phyloP scores from a whole-genome alignment of 1,140 invertebrate genomes.

The Gryon sp. region DNA sequence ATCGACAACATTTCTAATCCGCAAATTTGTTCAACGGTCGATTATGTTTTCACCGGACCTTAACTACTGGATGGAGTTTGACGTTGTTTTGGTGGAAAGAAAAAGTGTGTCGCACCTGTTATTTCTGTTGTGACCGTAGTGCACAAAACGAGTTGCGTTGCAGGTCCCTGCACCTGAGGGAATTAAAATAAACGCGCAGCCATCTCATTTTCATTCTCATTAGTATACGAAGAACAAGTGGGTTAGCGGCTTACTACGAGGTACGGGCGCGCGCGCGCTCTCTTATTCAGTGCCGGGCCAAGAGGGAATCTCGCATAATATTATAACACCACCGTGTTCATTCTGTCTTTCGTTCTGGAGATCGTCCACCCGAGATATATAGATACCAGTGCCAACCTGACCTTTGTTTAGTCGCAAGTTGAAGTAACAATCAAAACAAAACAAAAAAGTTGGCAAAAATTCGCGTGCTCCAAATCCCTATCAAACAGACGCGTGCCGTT shows the following conservation, averaged over 20 bases:
- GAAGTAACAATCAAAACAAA: too few species aligned
- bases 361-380: slow-evolving; percentile 8
- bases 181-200: slow-evolving; percentile 77
- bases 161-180: slow-evolving; percentile 74
- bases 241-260: slow-evolving; percentile 73
- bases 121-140: slow-evolving; percentile 1
- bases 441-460: slow-evolving; percentile 24
- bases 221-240: slow-evolving; percentile 77
- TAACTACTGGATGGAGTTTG: not conserved
- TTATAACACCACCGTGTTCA: slow-evolving; percentile 68
- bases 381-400: not conserved
- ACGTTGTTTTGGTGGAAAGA: not conserved
- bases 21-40: too few species aligned
- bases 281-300: slow-evolving; percentile 63
- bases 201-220: slow-evolving; percentile 79
- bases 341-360: not conserved
- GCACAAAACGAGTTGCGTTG: slow-evolving; percentile 45
- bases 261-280: slow-evolving; percentile 33
- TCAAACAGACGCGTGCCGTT: slow-evolving; percentile 43
- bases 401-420: slow-evolving; percentile 18
- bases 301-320: slow-evolving; percentile 75
- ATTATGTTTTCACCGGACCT: too few species aligned
- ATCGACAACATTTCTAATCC: too few species aligned
- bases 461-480: slow-evolving; percentile 25
- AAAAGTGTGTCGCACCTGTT: slow-evolving; percentile 21